phyloP scores from a whole-genome alignment of 2,888 invertebrate genomes.

The Melanostoma mellinum region DNA sequence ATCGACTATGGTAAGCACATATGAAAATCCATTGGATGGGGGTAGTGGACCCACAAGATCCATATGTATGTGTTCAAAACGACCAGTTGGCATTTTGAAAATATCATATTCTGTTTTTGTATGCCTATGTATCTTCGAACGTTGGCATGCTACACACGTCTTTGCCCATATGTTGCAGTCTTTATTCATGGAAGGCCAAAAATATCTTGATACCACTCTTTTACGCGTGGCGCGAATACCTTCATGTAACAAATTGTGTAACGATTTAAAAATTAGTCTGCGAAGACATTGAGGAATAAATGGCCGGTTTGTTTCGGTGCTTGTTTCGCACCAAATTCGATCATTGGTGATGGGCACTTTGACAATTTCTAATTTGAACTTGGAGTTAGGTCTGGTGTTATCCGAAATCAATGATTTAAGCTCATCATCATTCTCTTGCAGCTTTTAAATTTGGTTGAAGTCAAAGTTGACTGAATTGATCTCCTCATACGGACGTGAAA shows the following conservation, averaged over 20 bases:
- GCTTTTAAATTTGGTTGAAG: not conserved
- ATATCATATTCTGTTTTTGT: too few relatives aligned
- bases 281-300: slow-evolving; percentile 23
- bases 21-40: too few relatives aligned
- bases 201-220: slow-evolving; percentile 36
- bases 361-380: not conserved
- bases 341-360: slow-evolving; percentile 18
- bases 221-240: slow-evolving; percentile 45
- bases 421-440: slow-evolving; percentile 20
- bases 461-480: not conserved
- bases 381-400: not conserved
- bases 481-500: not conserved
- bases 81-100: too few relatives aligned
- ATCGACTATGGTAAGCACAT: too few relatives aligned
- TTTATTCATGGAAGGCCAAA: slow-evolving; percentile 44
- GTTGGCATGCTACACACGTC: slow-evolving; percentile 36
- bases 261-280: slow-evolving; percentile 36
- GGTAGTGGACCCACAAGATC: too few relatives aligned
- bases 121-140: slow-evolving; percentile 37
- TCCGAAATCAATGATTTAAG: not conserved
- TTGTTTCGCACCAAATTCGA: slow-evolving; percentile 35
- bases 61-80: too few relatives aligned
- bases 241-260: slow-evolving; percentile 41
- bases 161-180: slow-evolving; percentile 41
- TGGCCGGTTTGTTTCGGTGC: slow-evolving; percentile 23